A percentile compares a stretch with the other conserved stretches of the same genome.
Evolutionary conservation across 1,140 invertebrate species (phyloP).

Genomic region (Acyrthosiphon pisum): DNA sequence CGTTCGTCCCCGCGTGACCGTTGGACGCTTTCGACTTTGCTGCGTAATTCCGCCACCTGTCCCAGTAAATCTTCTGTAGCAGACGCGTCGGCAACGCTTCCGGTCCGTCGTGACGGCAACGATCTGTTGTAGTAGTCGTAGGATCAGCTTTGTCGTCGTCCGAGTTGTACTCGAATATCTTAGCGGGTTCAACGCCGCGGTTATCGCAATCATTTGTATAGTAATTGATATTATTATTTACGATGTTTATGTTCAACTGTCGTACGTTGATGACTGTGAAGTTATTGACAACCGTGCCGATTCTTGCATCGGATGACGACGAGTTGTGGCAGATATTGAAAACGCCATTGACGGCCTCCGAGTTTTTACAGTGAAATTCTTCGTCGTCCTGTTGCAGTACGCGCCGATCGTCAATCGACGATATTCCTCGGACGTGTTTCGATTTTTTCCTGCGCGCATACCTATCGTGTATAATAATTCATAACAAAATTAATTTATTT

Average conservation of each 20-base stretch:
- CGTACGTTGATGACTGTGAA: neutral
- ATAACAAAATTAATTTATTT: neutral
- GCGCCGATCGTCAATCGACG: neutral
- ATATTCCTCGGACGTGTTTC: neutral
- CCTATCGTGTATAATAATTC: neutral
- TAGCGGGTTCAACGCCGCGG: neutral
- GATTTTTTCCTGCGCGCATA: neutral
- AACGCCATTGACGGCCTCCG: neutral
- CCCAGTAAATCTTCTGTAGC: slow-evolving; percentile 32
- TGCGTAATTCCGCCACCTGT: slow-evolving; percentile 1
- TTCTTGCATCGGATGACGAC: neutral
- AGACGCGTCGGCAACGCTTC: too few species aligned
- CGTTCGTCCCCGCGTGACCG: neutral
- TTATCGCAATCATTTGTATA: neutral
- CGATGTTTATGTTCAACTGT: neutral
- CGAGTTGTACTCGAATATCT: neutral
- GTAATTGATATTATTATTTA: neutral
- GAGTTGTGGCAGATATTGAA: neutral
- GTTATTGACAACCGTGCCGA: neutral
- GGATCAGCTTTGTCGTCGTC: neutral
- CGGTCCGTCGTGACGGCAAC: neutral
- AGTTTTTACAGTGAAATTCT: neutral
- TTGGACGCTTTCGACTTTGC: neutral
- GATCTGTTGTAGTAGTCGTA: neutral
- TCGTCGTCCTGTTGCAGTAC: neutral